phyloP scores from a whole-genome alignment of 2,797 vertebrate genomes.

The Loris lydekkerianus region DNA sequence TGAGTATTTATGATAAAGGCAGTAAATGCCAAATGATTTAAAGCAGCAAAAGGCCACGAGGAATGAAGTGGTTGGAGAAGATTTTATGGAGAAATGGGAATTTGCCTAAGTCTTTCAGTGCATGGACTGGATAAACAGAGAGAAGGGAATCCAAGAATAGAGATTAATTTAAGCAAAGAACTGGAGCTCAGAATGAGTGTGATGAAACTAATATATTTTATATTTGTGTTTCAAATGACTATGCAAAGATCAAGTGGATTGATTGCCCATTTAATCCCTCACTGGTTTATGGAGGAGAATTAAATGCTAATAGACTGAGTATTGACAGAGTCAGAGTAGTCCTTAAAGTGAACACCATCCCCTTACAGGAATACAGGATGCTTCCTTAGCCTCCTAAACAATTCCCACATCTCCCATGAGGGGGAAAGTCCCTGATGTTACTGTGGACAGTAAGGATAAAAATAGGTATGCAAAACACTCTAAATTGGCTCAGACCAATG shows the following conservation, averaged over 20 bases:
- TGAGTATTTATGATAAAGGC: conserved; percentile 57
- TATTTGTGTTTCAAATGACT: conserved; percentile 79
- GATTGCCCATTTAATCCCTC: conserved; percentile 64
- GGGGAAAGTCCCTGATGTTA: conserved; percentile 12
- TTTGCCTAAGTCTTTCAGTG: conserved; percentile 39
- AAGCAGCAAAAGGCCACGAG: neutral
- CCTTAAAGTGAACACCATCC: neutral
- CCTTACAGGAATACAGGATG: neutral
- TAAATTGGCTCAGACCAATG: conserved; percentile 13
- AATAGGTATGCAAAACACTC: conserved; percentile 10
- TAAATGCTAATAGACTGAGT: conserved; percentile 58
- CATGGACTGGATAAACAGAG: conserved; percentile 59
- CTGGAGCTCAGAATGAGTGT: conserved; percentile 51
- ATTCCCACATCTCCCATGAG: neutral
- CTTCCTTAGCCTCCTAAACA: neutral
- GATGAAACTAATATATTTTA: conserved; percentile 65
- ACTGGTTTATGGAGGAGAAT: conserved; percentile 61
- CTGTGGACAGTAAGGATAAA: conserved; percentile 27
- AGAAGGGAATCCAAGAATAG: conserved; percentile 60
- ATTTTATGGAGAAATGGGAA: conserved; percentile 57
- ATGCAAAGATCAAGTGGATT: conserved; percentile 71
- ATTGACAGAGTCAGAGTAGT: conserved; percentile 12
- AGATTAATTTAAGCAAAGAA: conserved; percentile 61
- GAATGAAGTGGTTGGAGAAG: conserved; percentile 54
- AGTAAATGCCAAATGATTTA: conserved; percentile 68